Evolutionary conservation across 2,888 invertebrate species (phyloP).

Genomic region (Hypena proboscidalis): DNA sequence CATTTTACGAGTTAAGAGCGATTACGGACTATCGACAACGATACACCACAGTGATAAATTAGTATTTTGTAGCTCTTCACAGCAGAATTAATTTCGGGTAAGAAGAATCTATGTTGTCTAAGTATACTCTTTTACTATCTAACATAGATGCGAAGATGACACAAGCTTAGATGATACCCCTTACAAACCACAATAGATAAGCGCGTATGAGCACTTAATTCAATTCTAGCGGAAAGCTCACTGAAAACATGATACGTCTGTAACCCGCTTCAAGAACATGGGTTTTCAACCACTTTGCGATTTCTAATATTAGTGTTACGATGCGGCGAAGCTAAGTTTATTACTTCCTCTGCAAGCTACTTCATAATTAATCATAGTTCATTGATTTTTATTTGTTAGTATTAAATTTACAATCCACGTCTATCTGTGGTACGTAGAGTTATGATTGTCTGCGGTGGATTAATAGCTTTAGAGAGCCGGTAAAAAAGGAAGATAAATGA

Average conservation of each 20-base stretch:
- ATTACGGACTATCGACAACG: constrained; percentile 2
- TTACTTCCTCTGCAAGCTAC: constrained; percentile 49
- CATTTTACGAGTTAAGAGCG: constrained; percentile 37
- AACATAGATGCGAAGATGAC: too few relatives aligned
- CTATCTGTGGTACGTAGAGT: constrained; percentile 11
- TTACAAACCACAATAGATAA: too few relatives aligned
- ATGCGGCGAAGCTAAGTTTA: constrained; percentile 49
- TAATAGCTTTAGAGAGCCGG: constrained; percentile 12
- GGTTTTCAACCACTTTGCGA: constrained; percentile 30
- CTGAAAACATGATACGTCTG: too few relatives aligned
- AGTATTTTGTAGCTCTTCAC: too few relatives aligned
- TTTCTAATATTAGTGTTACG: constrained; percentile 53
- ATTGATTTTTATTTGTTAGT: constrained; percentile 37
- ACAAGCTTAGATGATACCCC: too few relatives aligned
- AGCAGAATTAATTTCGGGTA: too few relatives aligned
- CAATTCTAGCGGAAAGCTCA: too few relatives aligned
- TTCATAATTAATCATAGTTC: constrained; percentile 52
- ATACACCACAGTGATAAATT: too few relatives aligned
- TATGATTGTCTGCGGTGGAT: constrained; percentile 19
- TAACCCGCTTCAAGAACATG: constrained; percentile 15
- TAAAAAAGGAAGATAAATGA: too few relatives aligned
- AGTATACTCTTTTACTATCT: too few relatives aligned
- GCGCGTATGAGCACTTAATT: too few relatives aligned
- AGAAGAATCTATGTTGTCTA: too few relatives aligned
- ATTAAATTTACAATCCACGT: constrained; percentile 23